Evolutionary conservation across 1,140 invertebrate species (phyloP).

Genomic region (Pomacea maculata): DNA sequence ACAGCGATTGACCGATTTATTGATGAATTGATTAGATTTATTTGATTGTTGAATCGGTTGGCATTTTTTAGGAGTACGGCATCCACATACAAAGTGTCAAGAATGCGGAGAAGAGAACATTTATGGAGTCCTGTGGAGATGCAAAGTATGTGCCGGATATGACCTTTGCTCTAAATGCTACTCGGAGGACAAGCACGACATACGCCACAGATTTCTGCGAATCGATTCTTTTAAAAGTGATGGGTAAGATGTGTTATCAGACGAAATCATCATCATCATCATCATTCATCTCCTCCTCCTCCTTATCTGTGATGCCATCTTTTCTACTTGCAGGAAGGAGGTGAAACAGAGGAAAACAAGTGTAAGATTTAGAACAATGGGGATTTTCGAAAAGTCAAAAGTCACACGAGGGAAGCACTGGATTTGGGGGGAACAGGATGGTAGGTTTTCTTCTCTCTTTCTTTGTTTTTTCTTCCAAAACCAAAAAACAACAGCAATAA

Average conservation of each 20-base stretch:
- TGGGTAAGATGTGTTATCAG: constrained; percentile 11
- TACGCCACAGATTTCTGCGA: constrained; percentile 24
- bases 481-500: too few species aligned
- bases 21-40: not conserved
- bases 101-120: constrained; percentile 19
- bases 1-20: not conserved
- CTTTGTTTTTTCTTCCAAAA: too few species aligned
- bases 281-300: too few species aligned
- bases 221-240: constrained; percentile 16
- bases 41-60: not conserved
- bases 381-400: constrained; percentile 86
- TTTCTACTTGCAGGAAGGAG: too few species aligned
- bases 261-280: too few species aligned
- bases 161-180: constrained; percentile 29
- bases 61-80: constrained; percentile 15
- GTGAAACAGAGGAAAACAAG: constrained; percentile 21
- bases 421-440: constrained; percentile 60
- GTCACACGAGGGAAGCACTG: constrained; percentile 69
- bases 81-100: constrained; percentile 16
- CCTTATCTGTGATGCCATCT: too few species aligned
- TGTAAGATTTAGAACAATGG: constrained; percentile 68
- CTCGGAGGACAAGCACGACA: constrained; percentile 30
- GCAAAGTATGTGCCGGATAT: constrained; percentile 18
- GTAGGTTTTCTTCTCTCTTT: constrained; percentile 31
- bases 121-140: constrained; percentile 25